These are phyloP conservation scores for Eulemur coronatus DNA, from an alignment of 2,797 vertebrate species.

Conservation along the genomic window DNA sequence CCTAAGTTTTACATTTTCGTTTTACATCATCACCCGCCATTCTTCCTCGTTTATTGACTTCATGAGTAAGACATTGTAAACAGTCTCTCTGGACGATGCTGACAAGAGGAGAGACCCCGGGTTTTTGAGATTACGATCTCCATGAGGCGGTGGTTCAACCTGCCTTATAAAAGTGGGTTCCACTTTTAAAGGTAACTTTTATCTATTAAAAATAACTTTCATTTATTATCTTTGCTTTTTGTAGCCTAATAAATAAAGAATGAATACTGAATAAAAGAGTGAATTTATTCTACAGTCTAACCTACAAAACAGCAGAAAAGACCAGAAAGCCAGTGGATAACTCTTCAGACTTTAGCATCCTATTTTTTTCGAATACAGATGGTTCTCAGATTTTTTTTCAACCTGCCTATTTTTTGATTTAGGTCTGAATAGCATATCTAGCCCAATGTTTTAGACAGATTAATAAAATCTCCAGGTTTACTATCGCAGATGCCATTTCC, in stretches of 20 bases:
- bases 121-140: neutral
- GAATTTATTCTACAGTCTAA: neutral
- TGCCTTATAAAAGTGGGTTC: neutral
- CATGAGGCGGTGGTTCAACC: neutral
- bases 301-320: neutral
- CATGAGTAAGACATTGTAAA: neutral
- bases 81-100: neutral
- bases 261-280: neutral
- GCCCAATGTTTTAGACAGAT: neutral
- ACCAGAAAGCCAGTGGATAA: neutral
- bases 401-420: neutral
- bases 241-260: neutral
- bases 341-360: neutral
- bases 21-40: neutral
- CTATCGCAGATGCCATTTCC: neutral
- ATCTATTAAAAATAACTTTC: neutral
- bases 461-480: neutral
- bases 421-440: neutral
- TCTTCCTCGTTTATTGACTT: neutral
- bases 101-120: neutral
- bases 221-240: neutral
- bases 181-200: neutral
- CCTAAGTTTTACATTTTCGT: neutral
- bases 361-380: neutral
- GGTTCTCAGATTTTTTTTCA: neutral